Conservation (phyloP, 1,140 invertebrate species). For the Bombus impatiens region DNA sequence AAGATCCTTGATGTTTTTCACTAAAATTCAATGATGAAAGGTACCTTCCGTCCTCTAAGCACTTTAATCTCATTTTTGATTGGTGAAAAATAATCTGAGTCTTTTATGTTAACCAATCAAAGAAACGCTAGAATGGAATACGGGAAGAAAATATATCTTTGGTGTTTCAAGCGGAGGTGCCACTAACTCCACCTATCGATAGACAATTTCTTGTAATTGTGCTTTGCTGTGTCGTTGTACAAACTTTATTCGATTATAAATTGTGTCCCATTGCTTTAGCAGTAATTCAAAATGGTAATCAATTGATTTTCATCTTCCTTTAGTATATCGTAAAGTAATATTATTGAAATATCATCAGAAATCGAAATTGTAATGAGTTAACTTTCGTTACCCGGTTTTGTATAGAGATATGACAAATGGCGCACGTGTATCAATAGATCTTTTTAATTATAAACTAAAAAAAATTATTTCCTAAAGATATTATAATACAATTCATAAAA, state of each 20-base stretch:
- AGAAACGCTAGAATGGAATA: not conserved
- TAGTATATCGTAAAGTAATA: not conserved
- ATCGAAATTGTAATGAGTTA: not conserved
- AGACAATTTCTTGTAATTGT: constrained; percentile 34
- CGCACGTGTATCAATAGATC: constrained; percentile 62
- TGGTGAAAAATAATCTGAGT: not conserved
- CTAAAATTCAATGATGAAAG: not conserved
- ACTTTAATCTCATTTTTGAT: not conserved
- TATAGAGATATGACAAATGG: constrained; percentile 63
- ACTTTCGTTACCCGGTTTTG: constrained; percentile 27
- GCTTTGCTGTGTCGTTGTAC: constrained; percentile 7
- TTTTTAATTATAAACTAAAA: constrained; percentile 5
- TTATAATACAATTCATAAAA: not conserved
- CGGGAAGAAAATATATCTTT: not conserved
- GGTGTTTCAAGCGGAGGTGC: not conserved
- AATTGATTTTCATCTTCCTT: not conserved
- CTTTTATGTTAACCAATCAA: constrained; percentile 1
- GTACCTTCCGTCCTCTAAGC: not conserved
- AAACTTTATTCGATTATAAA: constrained; percentile 14
- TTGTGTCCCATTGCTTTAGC: not conserved
- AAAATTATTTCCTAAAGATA: not conserved
- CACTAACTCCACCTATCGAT: constrained; percentile 1
- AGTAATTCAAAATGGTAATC: constrained; percentile 43
- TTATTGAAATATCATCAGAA: not conserved
- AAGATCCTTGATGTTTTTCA: constrained; percentile 25